Percentiles rank a stretch among this genome's conserved stretches.
These are phyloP conservation scores for Geotrypetes seraphini DNA, from an alignment of 2,797 vertebrate species.

Conservation along the genomic window DNA sequence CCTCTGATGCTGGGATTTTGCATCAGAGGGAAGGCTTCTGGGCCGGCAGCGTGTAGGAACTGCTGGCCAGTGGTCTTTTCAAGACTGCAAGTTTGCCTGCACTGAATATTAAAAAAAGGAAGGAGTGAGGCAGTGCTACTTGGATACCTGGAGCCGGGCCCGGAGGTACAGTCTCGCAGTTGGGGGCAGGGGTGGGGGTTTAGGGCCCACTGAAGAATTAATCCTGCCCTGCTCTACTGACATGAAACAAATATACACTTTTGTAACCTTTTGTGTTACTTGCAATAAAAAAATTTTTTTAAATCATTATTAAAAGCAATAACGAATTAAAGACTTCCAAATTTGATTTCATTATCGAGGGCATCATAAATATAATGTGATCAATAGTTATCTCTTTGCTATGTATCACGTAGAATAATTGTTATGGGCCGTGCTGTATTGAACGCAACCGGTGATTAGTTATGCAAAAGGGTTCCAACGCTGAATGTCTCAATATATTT, in stretches of 20 bases:
- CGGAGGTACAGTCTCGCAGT: too few relatives aligned
- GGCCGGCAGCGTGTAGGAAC: too few relatives aligned
- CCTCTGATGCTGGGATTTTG: too few relatives aligned
- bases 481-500: constrained; percentile 12
- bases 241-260: constrained; percentile 19
- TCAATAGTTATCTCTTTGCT: constrained; percentile 23
- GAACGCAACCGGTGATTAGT: constrained; percentile 20
- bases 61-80: too few relatives aligned
- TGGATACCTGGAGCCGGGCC: too few relatives aligned
- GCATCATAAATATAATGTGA: constrained; percentile 18
- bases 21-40: too few relatives aligned
- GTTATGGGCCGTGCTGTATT: constrained; percentile 21
- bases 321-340: constrained; percentile 22
- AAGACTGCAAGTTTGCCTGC: too few relatives aligned
- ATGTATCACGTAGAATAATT: constrained; percentile 17
- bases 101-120: too few relatives aligned
- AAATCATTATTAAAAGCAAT: constrained; percentile 4
- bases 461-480: constrained; percentile 18
- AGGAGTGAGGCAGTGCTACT: too few relatives aligned
- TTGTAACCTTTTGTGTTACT: constrained; percentile 28
- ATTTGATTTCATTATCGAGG: constrained; percentile 13
- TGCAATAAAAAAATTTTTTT: constrained; percentile 21
- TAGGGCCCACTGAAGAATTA: too few relatives aligned
- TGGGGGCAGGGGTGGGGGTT: too few relatives aligned
- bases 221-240: too few relatives aligned